These are phyloP conservation scores for Hestina assimilis DNA, from an alignment of 1,140 invertebrate genomes.

Conservation along the genomic window DNA sequence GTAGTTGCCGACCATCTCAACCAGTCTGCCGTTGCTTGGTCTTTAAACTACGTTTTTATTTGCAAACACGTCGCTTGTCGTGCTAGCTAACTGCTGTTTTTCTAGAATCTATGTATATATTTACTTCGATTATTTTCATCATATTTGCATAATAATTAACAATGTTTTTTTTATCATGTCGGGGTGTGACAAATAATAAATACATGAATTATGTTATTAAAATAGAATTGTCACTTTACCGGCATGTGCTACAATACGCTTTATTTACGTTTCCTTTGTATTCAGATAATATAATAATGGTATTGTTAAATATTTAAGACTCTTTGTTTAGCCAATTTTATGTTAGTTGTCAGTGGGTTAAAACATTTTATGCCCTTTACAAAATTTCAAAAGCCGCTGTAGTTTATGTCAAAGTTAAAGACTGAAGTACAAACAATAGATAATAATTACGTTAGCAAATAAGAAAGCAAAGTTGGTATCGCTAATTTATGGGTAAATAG, in stretches of 20 bases:
- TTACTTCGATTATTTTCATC: too few relatives aligned
- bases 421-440: conserved; percentile 9
- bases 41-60: conserved; percentile 33
- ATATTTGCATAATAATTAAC: too few relatives aligned
- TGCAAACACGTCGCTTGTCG: conserved; percentile 16
- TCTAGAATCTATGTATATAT: too few relatives aligned
- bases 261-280: background rate
- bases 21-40: conserved; percentile 28
- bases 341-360: conserved; percentile 6
- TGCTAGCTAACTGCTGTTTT: conserved; percentile 8
- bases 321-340: conserved; percentile 16
- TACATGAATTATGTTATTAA: background rate
- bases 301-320: conserved; percentile 18
- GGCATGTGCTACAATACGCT: background rate
- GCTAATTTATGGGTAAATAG: background rate
- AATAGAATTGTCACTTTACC: background rate
- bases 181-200: too few relatives aligned
- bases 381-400: conserved; percentile 9
- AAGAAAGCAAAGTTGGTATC: background rate
- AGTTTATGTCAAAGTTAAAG: background rate
- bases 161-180: too few relatives aligned
- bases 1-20: conserved; percentile 38
- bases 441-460: conserved; percentile 17
- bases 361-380: conserved; percentile 10
- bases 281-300: background rate